These are phyloP conservation scores for Conus betulinus DNA, from an alignment of 1,140 invertebrate genomes.

Conservation along the genomic window DNA sequence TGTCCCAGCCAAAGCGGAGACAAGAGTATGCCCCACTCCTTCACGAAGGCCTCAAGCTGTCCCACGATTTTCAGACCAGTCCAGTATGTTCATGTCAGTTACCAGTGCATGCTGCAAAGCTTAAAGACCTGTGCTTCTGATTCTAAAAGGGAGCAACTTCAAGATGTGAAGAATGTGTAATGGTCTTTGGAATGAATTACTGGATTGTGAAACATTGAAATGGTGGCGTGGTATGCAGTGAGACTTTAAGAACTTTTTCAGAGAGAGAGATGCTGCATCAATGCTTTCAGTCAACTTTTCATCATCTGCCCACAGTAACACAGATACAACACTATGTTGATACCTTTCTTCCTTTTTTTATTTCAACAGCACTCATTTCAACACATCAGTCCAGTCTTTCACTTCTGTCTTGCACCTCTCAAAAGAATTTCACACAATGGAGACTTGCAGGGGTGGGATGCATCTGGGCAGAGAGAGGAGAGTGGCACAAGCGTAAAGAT, in stretches of 20 bases:
- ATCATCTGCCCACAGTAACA: neutral
- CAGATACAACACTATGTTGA: neutral
- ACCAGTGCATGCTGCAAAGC: neutral
- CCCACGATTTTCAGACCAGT: neutral
- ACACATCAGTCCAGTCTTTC: neutral
- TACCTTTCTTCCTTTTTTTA: neutral
- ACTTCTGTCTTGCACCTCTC: neutral
- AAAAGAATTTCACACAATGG: neutral
- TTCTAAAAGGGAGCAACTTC: neutral
- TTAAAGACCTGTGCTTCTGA: neutral
- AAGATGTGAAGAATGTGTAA: too few relatives aligned
- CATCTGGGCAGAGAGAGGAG: neutral
- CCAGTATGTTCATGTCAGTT: slow-evolving; percentile 6
- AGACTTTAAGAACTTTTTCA: too few relatives aligned
- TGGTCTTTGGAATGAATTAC: too few relatives aligned
- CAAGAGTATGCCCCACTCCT: neutral
- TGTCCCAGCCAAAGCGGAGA: neutral
- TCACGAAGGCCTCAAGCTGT: too few relatives aligned
- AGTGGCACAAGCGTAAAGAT: neutral
- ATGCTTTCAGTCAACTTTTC: neutral
- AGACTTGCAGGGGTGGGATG: neutral
- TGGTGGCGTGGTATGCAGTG: too few relatives aligned
- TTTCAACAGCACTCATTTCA: neutral
- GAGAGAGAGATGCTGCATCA: too few relatives aligned
- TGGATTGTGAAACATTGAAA: too few relatives aligned